A percentile compares a stretch with the other conserved stretches of the same genome.
These are phyloP conservation scores for Noctua comes DNA, from an alignment of 2,888 invertebrate species.

Conservation along the genomic window DNA sequence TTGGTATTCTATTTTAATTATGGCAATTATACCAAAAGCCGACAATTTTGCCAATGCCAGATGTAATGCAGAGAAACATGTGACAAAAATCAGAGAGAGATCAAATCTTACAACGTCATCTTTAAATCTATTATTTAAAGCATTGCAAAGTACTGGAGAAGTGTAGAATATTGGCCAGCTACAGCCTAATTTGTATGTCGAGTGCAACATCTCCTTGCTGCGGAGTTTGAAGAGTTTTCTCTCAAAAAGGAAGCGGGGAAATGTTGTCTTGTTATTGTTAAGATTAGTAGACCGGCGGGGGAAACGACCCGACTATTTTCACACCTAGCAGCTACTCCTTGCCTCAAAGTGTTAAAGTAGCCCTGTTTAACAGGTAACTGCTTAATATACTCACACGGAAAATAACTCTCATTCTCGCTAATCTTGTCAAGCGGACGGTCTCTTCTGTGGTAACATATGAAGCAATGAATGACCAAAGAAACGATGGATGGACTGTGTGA, in stretches of 20 bases:
- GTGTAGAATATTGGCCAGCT: conserved; percentile 42
- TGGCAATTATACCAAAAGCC: neutral
- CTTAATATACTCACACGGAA: neutral
- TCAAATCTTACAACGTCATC: neutral
- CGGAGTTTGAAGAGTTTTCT: conserved; percentile 69
- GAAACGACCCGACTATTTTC: neutral
- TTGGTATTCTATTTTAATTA: neutral
- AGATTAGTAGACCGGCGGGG: conserved; percentile 64
- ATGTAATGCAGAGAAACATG: neutral
- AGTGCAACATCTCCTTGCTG: conserved; percentile 68
- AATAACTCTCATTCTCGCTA: neutral
- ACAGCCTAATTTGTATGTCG: conserved; percentile 74
- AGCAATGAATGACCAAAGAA: too few species aligned
- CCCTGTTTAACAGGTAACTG: neutral
- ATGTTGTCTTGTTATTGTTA: conserved; percentile 74
- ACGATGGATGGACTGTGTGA: too few species aligned
- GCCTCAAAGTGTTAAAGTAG: neutral
- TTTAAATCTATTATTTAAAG: neutral
- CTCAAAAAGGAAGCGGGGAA: conserved; percentile 67
- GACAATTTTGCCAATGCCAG: neutral
- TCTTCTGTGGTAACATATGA: neutral
- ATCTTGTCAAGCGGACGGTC: neutral
- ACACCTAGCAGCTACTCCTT: neutral
- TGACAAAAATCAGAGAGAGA: neutral
- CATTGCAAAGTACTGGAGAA: conserved; percentile 9